Evolutionary conservation across 1,140 invertebrate species (phyloP).

Genomic region (Dryas iulia): DNA sequence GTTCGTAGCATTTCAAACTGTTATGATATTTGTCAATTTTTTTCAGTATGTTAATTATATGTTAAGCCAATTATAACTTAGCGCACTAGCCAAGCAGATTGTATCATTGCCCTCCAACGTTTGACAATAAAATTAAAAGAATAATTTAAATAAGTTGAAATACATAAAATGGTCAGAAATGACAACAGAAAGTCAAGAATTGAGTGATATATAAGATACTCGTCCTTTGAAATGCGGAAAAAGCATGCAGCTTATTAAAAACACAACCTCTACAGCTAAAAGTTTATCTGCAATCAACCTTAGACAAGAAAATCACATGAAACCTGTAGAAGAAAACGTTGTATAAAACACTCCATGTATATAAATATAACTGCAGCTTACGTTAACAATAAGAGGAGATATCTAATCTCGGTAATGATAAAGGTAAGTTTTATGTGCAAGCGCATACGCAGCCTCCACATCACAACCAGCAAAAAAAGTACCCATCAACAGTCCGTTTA

Average conservation of each 20-base stretch:
- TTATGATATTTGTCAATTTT: too few species aligned
- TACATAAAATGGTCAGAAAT: too few species aligned
- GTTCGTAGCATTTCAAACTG: too few species aligned
- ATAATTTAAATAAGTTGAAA: too few species aligned
- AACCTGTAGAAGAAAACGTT: background rate
- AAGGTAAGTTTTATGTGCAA: constrained; percentile 58
- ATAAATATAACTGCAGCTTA: background rate
- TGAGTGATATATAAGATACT: too few species aligned
- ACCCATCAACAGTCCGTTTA: constrained; percentile 75
- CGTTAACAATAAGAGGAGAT: background rate
- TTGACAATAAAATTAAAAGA: background rate
- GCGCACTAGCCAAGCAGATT: too few species aligned
- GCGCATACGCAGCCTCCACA: constrained; percentile 49
- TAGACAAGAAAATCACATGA: background rate
- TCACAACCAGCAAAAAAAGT: constrained; percentile 64
- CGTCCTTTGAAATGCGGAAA: background rate
- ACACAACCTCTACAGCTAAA: too few species aligned
- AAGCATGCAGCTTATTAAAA: too few species aligned
- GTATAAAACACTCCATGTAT: background rate
- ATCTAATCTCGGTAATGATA: constrained; percentile 46
- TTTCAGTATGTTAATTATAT: too few species aligned
- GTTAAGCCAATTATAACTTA: too few species aligned
- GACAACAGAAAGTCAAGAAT: too few species aligned
- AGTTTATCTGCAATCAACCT: background rate
- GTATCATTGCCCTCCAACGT: too few species aligned